A percentile compares a stretch with the other conserved stretches of the same genome.
These are phyloP conservation scores for Melanerpes formicivorus DNA, from an alignment of 2,113 vertebrate genomes.

Conservation along the genomic window DNA sequence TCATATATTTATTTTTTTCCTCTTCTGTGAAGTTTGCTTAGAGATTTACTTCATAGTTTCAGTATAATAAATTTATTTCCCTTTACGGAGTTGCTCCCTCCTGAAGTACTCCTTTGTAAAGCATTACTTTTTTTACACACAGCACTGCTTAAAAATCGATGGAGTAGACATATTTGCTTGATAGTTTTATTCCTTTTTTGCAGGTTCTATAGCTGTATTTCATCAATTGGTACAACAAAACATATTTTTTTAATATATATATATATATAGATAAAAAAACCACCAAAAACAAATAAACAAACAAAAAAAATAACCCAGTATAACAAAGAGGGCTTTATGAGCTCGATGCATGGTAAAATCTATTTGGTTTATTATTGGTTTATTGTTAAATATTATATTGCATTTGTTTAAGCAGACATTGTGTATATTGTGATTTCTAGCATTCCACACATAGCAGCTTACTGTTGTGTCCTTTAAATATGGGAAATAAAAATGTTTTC, in stretches of 20 bases:
- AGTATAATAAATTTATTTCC: conserved; percentile 47
- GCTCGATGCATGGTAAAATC: conserved; percentile 68
- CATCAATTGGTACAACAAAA: conserved; percentile 73
- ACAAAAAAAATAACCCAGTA: neutral
- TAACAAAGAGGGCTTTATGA: conserved; percentile 70
- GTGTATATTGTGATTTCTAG: conserved; percentile 76
- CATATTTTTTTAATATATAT: conserved; percentile 43
- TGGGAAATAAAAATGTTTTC: conserved; percentile 72
- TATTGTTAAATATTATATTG: conserved; percentile 80
- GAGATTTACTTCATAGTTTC: conserved; percentile 58
- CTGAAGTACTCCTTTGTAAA: conserved; percentile 62
- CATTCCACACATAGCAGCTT: conserved; percentile 79
- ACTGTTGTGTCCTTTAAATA: conserved; percentile 83
- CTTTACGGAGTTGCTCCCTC: conserved; percentile 46
- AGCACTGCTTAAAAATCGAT: conserved; percentile 65
- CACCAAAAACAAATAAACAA: neutral
- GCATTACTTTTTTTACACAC: conserved; percentile 26
- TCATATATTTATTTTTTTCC: conserved; percentile 23
- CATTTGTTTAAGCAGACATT: conserved; percentile 77
- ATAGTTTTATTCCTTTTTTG: conserved; percentile 79
- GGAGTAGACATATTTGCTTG: conserved; percentile 67
- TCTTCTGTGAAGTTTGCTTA: neutral
- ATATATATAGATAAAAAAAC: neutral
- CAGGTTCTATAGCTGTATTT: conserved; percentile 75
- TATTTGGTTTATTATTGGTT: conserved; percentile 73